Percentiles rank a stretch among this genome's conserved stretches.
Conservation (phyloP, 1,140 invertebrate species). For the Zaprionus capensis region DNA sequence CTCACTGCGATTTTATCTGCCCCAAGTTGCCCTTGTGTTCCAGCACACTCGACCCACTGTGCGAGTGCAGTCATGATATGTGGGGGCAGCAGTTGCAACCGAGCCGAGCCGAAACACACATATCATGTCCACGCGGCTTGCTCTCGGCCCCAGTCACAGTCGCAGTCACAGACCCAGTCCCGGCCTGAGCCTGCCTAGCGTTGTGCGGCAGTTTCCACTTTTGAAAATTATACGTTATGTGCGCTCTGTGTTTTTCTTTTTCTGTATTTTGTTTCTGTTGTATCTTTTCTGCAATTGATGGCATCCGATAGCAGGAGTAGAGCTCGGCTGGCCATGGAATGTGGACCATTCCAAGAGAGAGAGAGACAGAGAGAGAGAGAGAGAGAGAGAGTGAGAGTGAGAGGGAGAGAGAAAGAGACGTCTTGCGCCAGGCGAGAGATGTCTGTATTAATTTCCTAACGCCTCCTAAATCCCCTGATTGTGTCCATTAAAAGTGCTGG, state of each 20-base stretch:
- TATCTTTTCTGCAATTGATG: slow-evolving; percentile 74
- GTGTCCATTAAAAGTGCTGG: slow-evolving; percentile 59
- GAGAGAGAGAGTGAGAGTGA: no score
- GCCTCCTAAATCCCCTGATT: slow-evolving; percentile 73
- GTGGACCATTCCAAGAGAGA: slow-evolving; percentile 33
- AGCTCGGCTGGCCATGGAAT: slow-evolving; percentile 29
- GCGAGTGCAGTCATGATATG: slow-evolving; percentile 51
- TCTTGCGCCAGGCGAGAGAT: slow-evolving; percentile 29
- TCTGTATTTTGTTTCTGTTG: slow-evolving; percentile 24
- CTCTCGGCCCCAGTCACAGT: neutral
- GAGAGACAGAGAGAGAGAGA: neutral
- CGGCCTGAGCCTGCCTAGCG: slow-evolving; percentile 56
- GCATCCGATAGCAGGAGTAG: slow-evolving; percentile 76
- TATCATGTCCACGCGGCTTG: slow-evolving; percentile 42
- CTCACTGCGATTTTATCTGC: neutral
- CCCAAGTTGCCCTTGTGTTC: neutral
- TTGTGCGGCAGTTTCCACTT: slow-evolving; percentile 71
- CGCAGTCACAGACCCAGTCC: slow-evolving; percentile 6
- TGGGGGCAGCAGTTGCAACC: slow-evolving; percentile 54
- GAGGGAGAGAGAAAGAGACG: neutral
- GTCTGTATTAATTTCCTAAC: slow-evolving; percentile 78
- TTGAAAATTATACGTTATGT: slow-evolving; percentile 79
- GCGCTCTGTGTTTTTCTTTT: slow-evolving; percentile 47
- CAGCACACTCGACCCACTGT: slow-evolving; percentile 41
- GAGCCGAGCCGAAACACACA: slow-evolving; percentile 21